Percentiles rank a stretch among this genome's conserved stretches.
Conservation (phyloP, 2,797 vertebrate species). For the Periophthalmus magnuspinnatus region DNA sequence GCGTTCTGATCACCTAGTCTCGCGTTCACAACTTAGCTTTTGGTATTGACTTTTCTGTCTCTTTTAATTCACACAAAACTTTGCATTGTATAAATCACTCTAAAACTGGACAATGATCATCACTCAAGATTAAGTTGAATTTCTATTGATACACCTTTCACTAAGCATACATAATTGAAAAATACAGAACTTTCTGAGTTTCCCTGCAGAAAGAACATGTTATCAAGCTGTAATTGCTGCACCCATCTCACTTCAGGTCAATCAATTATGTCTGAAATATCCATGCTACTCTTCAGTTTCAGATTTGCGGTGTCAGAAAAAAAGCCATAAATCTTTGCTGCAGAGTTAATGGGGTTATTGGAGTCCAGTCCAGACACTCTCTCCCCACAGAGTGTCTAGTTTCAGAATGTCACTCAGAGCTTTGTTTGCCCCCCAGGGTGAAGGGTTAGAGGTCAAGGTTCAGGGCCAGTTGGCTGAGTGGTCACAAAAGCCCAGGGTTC, state of each 20-base stretch:
- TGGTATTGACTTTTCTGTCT: slow-evolving; percentile 60
- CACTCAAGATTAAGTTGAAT: slow-evolving; percentile 42
- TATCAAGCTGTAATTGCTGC: slow-evolving; percentile 62
- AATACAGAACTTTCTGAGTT: slow-evolving; percentile 42
- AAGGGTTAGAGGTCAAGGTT: slow-evolving; percentile 80
- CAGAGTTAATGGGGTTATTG: slow-evolving; percentile 78
- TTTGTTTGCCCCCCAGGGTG: slow-evolving; percentile 78
- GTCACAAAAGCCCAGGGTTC: slow-evolving; percentile 73
- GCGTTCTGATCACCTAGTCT: slow-evolving; percentile 68
- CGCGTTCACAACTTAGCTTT: slow-evolving; percentile 61
- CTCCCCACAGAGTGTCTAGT: slow-evolving; percentile 76
- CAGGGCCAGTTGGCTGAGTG: slow-evolving; percentile 81
- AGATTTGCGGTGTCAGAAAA: slow-evolving; percentile 54
- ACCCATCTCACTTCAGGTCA: slow-evolving; percentile 50
- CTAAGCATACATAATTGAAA: slow-evolving; percentile 50
- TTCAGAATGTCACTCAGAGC: slow-evolving; percentile 81
- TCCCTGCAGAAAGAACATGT: slow-evolving; percentile 53
- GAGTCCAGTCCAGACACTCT: slow-evolving; percentile 76
- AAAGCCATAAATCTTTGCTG: slow-evolving; percentile 74
- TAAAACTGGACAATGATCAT: slow-evolving; percentile 40
- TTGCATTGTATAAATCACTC: no score
- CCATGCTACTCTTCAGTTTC: slow-evolving; percentile 44
- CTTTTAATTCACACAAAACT: slow-evolving; percentile 78
- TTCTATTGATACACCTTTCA: slow-evolving; percentile 45
- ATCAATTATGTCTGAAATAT: slow-evolving; percentile 62